Base-by-base conservation (phyloP, 2,888 invertebrate genomes). In the Microplitis manilae region DNA sequence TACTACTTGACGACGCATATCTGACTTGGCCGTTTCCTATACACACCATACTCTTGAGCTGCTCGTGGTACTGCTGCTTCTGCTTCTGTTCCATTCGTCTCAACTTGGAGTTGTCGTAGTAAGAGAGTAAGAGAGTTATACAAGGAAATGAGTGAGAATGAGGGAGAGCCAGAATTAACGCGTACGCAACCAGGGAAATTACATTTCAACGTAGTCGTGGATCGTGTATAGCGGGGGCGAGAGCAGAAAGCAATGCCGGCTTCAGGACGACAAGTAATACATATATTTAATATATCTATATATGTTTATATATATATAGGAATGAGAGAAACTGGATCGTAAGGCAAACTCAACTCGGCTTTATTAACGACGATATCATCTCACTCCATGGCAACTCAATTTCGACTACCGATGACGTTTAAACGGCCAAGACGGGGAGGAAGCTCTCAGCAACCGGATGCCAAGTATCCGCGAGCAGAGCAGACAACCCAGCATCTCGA, bases 1-100 rank as follows among this genome's bases (percentile, higher is more conserved):
- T 88, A 86, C 87, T 83, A 84, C 85, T 85, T 83, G 84, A 83
- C 84, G 82, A 83, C 80, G 83, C 82, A 79, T 83, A 81, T 84
- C 81, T 84, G 77, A 77, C 77, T 77, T 77, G 73, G 74, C 50
- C 40, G 71, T 77, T 77, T 77, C 70, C 74, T 73, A 70, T 61
- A 75, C 41, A 17, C 73, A 39, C 4, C 50, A 50, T 5, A 50
- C 50, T 50, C 50, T 50, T 50, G 50, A 50, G 50, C 50, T 50
- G 30, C 30, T 30, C 30, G 30, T 30, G 30, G 30, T 30, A 30
- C 30, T 30, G 30, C 20, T 30, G 50, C 68, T 60, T 65, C 59
- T 70, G 67, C 41, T 70, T 70, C 64, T 70, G 70, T 70, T 70
- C 59, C 60, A 50, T 7, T 30, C 60, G 70, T 41, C 38, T 30